Evolutionary conservation across 2,797 vertebrate species (phyloP).

Genomic region (Falco rusticolus): DNA sequence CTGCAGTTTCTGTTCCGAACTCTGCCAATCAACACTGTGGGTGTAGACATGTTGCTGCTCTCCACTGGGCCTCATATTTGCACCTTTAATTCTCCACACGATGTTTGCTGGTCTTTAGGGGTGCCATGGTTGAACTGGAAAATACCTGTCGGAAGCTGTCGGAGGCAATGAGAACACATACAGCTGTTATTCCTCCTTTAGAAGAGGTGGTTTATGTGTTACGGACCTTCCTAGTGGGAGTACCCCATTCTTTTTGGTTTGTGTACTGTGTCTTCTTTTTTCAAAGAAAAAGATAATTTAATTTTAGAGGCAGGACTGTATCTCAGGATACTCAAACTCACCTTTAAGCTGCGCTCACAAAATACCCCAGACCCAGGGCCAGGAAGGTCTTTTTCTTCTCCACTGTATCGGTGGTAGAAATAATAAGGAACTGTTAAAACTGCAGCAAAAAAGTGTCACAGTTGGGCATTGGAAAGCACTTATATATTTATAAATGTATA

Average conservation of each 20-base stretch:
- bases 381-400: not conserved
- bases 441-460: not conserved
- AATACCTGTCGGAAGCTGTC: not conserved
- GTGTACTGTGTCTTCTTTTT: not conserved
- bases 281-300: not conserved
- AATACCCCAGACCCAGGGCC: not conserved
- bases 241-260: fast-evolving
- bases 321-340: not conserved
- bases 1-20: not conserved
- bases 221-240: not conserved
- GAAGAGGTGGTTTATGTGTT: fast-evolving
- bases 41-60: fast-evolving
- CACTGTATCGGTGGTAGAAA: not conserved
- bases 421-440: not conserved
- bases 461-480: not conserved
- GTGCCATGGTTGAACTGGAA: not conserved
- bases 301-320: not conserved
- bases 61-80: not conserved
- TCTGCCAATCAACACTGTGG: not conserved
- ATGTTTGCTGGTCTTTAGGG: not conserved
- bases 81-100: not conserved
- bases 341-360: not conserved
- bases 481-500: no score
- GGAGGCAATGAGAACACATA: not conserved
- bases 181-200: not conserved